phyloP scores from a whole-genome alignment of 2,113 vertebrate genomes.

The Narcine bancroftii region DNA sequence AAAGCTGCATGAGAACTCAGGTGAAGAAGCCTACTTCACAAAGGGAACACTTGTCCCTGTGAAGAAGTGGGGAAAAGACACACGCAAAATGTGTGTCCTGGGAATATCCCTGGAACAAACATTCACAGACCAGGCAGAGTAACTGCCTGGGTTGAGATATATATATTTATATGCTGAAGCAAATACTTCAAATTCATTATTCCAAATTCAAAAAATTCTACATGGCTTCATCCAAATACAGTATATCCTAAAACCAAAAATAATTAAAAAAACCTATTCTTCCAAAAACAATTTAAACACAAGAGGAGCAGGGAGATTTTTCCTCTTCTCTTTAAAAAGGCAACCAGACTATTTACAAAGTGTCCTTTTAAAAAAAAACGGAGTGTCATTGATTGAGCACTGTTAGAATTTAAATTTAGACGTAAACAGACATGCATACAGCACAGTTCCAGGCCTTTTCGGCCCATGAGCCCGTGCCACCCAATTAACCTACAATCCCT shows the following conservation, averaged over 20 bases:
- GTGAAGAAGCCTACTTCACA: background rate
- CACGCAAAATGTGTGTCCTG: background rate
- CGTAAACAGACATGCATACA: too few relatives aligned
- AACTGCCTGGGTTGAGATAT: background rate
- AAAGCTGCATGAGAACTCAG: background rate
- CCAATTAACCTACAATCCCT: too few relatives aligned
- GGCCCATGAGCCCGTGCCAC: too few relatives aligned
- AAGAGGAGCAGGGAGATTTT: background rate
- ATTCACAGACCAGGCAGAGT: conserved; percentile 15
- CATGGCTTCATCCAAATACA: conserved; percentile 38
- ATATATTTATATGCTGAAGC: background rate
- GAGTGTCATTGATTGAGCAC: background rate
- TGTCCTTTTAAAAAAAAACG: conserved; percentile 18
- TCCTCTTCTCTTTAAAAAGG: conserved; percentile 13
- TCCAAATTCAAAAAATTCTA: conserved; percentile 37
- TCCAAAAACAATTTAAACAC: conserved; percentile 29
- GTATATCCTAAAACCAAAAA: conserved; percentile 35
- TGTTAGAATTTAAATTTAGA: background rate
- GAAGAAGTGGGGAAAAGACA: background rate
- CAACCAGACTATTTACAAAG: conserved; percentile 29
- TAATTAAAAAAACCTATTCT: conserved; percentile 21
- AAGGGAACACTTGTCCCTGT: background rate
- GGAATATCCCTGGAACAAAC: conserved; percentile 31
- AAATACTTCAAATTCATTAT: conserved; percentile 10
- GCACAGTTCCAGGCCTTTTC: too few relatives aligned